A percentile compares a stretch with the other conserved stretches of the same genome.
These are phyloP conservation scores for Pedionomus torquatus DNA, from an alignment of 2,113 vertebrate genomes.

Conservation along the genomic window DNA sequence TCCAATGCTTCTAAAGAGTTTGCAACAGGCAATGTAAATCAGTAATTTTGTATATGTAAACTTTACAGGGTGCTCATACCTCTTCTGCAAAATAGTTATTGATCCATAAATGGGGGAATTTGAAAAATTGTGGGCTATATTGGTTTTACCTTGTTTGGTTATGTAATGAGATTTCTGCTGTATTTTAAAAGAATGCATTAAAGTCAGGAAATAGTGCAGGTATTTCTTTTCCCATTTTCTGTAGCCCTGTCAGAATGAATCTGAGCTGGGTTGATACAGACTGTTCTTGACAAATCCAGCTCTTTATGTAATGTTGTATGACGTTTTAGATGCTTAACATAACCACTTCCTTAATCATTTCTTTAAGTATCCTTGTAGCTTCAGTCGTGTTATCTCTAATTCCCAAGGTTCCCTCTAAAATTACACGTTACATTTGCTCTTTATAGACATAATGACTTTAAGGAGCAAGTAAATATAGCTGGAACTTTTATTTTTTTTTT, in stretches of 20 bases:
- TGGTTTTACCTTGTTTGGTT: background rate
- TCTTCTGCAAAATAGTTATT: background rate
- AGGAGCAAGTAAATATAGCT: background rate
- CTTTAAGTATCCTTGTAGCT: background rate
- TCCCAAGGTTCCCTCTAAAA: background rate
- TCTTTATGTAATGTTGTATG: background rate
- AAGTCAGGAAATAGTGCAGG: background rate
- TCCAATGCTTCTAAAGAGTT: background rate
- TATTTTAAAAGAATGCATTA: background rate
- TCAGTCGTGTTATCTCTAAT: background rate
- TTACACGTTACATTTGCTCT: background rate
- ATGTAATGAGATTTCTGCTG: background rate
- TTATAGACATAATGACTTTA: background rate
- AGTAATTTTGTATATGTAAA: background rate
- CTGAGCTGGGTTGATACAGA: background rate
- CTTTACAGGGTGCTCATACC: background rate
- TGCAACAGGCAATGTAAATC: background rate
- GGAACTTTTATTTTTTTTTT: background rate
- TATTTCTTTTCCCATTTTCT: background rate
- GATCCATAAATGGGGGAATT: background rate
- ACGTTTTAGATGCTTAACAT: background rate
- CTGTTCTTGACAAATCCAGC: background rate
- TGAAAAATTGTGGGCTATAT: background rate
- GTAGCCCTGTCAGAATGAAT: background rate
- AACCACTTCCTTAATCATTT: background rate